Conservation (phyloP, 2,888 invertebrate genomes). For the Nephrotoma guestfalica region DNA sequence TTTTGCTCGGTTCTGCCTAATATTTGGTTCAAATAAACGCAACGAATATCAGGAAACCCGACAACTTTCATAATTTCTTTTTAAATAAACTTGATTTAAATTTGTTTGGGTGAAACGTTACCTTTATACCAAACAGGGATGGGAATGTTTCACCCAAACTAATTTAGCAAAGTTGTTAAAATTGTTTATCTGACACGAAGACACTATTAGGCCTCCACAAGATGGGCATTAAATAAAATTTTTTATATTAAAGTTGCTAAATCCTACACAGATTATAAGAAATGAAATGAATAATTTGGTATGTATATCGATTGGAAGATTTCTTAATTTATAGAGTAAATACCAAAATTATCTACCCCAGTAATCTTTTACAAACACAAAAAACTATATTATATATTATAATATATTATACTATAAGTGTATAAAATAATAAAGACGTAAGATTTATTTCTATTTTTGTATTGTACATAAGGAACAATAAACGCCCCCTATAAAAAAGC, state of each 20-base stretch:
- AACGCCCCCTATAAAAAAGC: background rate
- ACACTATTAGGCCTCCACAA: no score
- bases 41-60: no score
- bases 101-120: no score
- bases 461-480: background rate
- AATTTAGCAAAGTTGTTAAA: no score
- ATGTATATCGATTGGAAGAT: background rate
- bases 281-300: background rate
- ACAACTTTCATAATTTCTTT: no score
- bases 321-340: background rate
- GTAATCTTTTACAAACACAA: background rate
- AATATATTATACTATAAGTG: background rate
- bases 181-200: no score
- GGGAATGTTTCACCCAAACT: no score
- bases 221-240: no score
- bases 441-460: background rate
- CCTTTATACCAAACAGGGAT: no score
- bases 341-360: background rate
- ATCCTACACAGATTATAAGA: background rate
- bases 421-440: background rate
- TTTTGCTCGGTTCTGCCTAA: no score
- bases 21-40: no score
- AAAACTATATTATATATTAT: background rate
- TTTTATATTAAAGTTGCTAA: background rate
- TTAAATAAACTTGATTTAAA: no score